A percentile compares a stretch with the other conserved stretches of the same genome.
Conservation (phyloP, 2,888 invertebrate species). For the Zonitis immaculata region DNA sequence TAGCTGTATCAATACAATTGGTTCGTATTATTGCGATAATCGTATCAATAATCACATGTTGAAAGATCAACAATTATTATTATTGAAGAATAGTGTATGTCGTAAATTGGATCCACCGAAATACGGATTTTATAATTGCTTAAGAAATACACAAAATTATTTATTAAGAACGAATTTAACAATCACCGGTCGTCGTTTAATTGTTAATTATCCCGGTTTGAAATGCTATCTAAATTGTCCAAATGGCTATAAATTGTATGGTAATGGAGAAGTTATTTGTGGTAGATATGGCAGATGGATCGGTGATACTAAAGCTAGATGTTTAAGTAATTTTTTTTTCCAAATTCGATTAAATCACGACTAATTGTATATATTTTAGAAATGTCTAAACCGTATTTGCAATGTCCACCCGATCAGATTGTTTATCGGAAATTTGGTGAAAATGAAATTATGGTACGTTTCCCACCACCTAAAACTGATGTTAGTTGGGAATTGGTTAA, state of each 20-base stretch:
- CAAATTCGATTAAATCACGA: background rate
- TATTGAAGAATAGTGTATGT: constrained; percentile 30
- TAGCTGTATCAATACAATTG: constrained; percentile 60
- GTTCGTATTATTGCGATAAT: constrained; percentile 54
- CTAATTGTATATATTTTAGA: constrained; percentile 36
- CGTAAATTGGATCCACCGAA: constrained; percentile 48
- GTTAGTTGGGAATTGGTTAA: constrained; percentile 54
- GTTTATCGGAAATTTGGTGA: constrained; percentile 40
- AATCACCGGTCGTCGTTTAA: constrained; percentile 38
- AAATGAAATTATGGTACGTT: constrained; percentile 48
- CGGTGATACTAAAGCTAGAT: constrained; percentile 48
- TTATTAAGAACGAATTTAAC: constrained; percentile 22
- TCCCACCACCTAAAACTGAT: constrained; percentile 53
- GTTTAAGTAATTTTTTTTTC: constrained; percentile 31
- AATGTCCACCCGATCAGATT: constrained; percentile 52
- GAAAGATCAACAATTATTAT: constrained; percentile 25
- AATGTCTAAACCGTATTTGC: constrained; percentile 49
- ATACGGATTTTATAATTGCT: constrained; percentile 51
- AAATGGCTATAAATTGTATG: constrained; percentile 46
- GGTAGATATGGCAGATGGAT: constrained; percentile 48
- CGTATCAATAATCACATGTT: background rate
- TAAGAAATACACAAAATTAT: constrained; percentile 33
- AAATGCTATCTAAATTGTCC: constrained; percentile 52
- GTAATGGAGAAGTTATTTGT: constrained; percentile 49
- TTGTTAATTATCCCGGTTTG: constrained; percentile 49